Evolutionary conservation across 2,888 invertebrate genomes (phyloP), one percentile per base, ranked within the genome.

Genomic region (Branchipolynoe longqiensis): DNA sequence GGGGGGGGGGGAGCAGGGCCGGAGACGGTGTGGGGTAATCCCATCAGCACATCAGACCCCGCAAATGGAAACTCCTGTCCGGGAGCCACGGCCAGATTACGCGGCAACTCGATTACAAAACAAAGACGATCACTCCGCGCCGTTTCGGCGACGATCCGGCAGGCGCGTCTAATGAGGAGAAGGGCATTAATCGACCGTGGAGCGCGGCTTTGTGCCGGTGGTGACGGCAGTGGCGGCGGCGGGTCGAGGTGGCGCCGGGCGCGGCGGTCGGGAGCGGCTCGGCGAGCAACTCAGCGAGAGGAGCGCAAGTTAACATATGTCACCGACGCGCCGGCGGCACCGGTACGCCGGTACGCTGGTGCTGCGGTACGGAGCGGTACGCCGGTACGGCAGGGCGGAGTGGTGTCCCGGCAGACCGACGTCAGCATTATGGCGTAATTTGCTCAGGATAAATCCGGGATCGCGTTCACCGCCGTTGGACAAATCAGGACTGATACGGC

Each of bases 401-500:
- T n/a, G n/a, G n/a, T n/a, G 8, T 18, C 28, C n/a, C 62, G 8
- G 62, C n/a, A 28, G 6, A 62, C 25, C n/a, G 6, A 14, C n/a
- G 8, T 78, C 18, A 22, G 78, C 54, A 78, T 48, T 41, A 78
- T 48, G 78, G 25, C 31, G 48, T 78, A 78, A 78, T 78, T 78
- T 41, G 54, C 78, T 78, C 48, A 78, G 25, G 78, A 78, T 41
- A 78, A 78, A 25, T 78, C 78, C 31, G 48, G 48, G 78, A 78
- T 78, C 48, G 48, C 78, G 48, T 28, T 41, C 41, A 18, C 4
- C 48, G 48, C 78, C 78, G 78, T 25, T 25, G 78, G 78, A 78
- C 78, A 78, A 78, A 78, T 78, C 41, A 48, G 54, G 78, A 78
- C 78, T 78, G 78, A 78, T 78, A 78, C 54, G 48, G 78, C 78